Conservation (phyloP, 1,140 invertebrate species). For the Aphis craccivora region DNA sequence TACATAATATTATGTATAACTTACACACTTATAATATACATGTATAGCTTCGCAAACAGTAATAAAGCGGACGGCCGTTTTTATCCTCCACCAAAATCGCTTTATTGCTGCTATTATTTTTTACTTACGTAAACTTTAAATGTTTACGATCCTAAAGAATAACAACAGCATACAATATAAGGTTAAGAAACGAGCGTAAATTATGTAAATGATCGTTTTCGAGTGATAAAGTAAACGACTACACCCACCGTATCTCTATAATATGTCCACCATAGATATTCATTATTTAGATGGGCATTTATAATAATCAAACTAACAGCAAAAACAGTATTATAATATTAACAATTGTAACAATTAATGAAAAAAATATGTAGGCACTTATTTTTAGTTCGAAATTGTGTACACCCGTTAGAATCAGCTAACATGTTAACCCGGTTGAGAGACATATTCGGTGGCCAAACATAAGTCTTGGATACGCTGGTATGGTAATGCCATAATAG, state of each 20-base stretch:
- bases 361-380: neutral
- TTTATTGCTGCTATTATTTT: constrained; percentile 48
- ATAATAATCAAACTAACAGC: neutral
- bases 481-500: neutral
- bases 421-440: neutral
- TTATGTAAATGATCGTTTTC: neutral
- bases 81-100: constrained; percentile 29
- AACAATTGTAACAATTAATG: neutral
- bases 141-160: constrained; percentile 25
- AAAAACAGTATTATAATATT: neutral
- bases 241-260: neutral
- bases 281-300: neutral
- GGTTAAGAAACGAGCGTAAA: constrained; percentile 2
- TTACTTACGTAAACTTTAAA: constrained; percentile 28
- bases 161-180: neutral
- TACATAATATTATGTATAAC: neutral
- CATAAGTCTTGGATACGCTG: neutral
- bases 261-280: neutral
- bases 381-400: neutral
- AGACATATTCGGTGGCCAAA: neutral
- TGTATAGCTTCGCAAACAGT: neutral
- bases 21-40: too few species aligned
- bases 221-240: neutral
- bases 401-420: neutral
- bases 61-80: constrained; percentile 45